A percentile compares a stretch with the other conserved stretches of the same genome.
Conservation (phyloP, 2,113 vertebrate species). For the Mus musculus region DNA sequence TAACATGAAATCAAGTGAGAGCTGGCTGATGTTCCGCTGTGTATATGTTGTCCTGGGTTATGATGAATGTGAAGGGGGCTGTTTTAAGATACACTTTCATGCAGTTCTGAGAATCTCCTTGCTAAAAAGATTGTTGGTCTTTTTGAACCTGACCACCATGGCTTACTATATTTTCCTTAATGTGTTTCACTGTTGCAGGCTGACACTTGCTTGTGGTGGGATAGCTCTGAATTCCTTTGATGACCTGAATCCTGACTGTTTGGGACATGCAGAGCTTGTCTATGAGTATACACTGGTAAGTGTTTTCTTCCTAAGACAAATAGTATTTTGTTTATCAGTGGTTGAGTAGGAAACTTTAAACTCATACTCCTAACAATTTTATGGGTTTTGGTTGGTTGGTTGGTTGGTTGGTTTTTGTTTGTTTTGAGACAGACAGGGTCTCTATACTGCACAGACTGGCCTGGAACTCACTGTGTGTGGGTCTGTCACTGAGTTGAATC, state of each 20-base stretch:
- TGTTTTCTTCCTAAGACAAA: conserved; percentile 37
- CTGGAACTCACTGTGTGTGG: background rate
- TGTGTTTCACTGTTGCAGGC: conserved; percentile 82
- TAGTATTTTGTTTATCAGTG: background rate
- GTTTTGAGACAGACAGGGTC: background rate
- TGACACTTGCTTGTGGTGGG: conserved; percentile 96
- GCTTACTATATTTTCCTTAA: background rate
- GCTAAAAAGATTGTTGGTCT: background rate
- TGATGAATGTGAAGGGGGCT: background rate
- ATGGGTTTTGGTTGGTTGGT: background rate
- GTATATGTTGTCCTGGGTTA: background rate
- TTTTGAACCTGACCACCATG: background rate
- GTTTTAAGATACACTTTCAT: background rate
- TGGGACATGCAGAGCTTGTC: conserved; percentile 95
- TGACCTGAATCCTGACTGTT: conserved; percentile 93
- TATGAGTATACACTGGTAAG: conserved; percentile 97
- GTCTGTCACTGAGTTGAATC: background rate
- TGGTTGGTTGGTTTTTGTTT: background rate
- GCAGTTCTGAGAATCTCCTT: conserved; percentile 20
- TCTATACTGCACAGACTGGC: background rate
- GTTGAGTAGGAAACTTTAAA: conserved; percentile 5
- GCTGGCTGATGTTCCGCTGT: no score
- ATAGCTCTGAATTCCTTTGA: conserved; percentile 96
- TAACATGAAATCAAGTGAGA: no score
- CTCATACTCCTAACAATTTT: background rate